Conservation (phyloP, 1,140 invertebrate genomes). For the Oscheius sp. region DNA sequence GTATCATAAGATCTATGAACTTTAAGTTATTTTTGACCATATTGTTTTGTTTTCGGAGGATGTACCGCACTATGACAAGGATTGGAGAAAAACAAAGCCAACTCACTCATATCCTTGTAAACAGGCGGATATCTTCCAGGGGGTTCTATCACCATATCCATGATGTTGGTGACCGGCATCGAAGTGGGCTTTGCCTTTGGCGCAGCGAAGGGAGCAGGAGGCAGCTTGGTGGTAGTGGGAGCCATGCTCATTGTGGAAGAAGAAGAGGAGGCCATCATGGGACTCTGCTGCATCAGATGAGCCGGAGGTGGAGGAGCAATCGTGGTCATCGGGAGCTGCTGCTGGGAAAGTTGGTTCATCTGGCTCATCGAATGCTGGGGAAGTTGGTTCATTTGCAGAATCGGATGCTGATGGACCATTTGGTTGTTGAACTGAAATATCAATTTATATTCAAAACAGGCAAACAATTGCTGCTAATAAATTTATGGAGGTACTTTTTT, state of each 20-base stretch:
- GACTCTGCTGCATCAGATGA: neutral
- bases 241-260: neutral
- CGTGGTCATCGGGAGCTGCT: neutral
- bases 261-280: neutral
- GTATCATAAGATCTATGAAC: too few relatives aligned
- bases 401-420: neutral
- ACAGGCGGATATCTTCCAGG: too few relatives aligned
- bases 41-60: too few relatives aligned
- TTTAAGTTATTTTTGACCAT: too few relatives aligned
- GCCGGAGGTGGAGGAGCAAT: neutral
- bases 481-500: too few relatives aligned
- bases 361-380: neutral
- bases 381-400: neutral
- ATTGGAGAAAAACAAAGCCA: too few relatives aligned
- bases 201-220: too few relatives aligned
- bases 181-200: too few relatives aligned
- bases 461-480: neutral
- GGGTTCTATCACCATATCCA: too few relatives aligned
- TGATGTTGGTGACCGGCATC: too few relatives aligned
- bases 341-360: neutral
- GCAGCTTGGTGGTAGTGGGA: neutral
- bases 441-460: neutral
- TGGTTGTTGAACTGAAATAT: neutral
- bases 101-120: too few relatives aligned
- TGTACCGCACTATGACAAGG: too few relatives aligned